Evolutionary conservation across 2,888 invertebrate species (phyloP).

Genomic region (Tenthredo notha): DNA sequence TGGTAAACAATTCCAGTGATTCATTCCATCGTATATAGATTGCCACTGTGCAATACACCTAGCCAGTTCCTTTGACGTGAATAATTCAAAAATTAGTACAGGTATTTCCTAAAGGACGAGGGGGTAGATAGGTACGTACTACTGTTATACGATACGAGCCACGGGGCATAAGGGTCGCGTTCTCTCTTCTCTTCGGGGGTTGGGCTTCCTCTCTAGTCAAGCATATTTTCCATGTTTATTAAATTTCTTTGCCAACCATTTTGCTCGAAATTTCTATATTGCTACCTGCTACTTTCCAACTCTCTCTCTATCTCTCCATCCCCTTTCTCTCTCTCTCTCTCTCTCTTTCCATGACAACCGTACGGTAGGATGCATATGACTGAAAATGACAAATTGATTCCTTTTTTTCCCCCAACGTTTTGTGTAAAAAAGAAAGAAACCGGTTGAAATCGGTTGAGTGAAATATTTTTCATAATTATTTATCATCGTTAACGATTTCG

Average conservation of each 20-base stretch:
- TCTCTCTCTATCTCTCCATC: not conserved
- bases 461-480: too few relatives aligned
- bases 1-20: too few relatives aligned
- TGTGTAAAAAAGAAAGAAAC: too few relatives aligned
- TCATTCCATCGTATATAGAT: too few relatives aligned
- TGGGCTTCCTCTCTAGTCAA: slow-evolving; percentile 44
- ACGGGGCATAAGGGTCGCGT: not conserved
- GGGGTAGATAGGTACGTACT: not conserved
- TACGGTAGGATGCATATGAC: too few relatives aligned
- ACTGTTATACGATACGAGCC: not conserved
- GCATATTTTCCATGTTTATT: slow-evolving; percentile 63
- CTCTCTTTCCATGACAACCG: slow-evolving; percentile 3
- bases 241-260: slow-evolving; percentile 63
- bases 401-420: too few relatives aligned
- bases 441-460: too few relatives aligned
- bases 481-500: too few relatives aligned
- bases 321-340: not conserved
- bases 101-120: slow-evolving; percentile 59
- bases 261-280: slow-evolving; percentile 40
- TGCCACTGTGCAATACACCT: not conserved
- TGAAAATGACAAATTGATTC: too few relatives aligned
- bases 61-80: slow-evolving; percentile 53
- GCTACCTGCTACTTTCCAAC: not conserved
- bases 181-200: not conserved
- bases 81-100: slow-evolving; percentile 65